A percentile compares a stretch with the other conserved stretches of the same genome.
phyloP scores from a whole-genome alignment of 2,888 invertebrate species.

The Bimastos eiseni region DNA sequence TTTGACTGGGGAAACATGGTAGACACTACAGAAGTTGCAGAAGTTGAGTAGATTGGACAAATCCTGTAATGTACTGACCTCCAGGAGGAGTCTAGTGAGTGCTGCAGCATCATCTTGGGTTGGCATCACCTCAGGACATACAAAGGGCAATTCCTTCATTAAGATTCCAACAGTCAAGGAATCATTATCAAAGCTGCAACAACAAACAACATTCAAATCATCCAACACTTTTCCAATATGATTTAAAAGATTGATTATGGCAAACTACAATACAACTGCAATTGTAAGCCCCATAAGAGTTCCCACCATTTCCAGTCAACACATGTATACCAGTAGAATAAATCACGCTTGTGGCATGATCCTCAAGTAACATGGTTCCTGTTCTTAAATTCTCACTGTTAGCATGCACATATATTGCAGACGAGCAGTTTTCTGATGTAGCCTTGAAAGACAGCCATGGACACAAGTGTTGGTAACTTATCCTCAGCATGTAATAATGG shows the following conservation, averaged over 20 bases:
- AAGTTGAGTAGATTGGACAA: not conserved
- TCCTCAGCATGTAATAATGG: not conserved
- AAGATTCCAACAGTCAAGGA: slow-evolving; percentile 24
- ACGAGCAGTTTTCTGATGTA: not conserved
- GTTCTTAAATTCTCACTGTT: not conserved
- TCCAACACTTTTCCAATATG: not conserved
- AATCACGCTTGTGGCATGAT: not conserved
- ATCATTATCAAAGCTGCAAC: not conserved
- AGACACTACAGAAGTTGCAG: not conserved
- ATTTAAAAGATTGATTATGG: not conserved
- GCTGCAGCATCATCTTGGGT: not conserved
- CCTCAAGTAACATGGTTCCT: not conserved
- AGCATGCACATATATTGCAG: not conserved
- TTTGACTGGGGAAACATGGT: not conserved
- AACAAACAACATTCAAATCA: not conserved
- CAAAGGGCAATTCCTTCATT: slow-evolving; percentile 30
- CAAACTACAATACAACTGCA: not conserved
- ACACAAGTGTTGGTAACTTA: not conserved
- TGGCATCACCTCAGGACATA: slow-evolving; percentile 35
- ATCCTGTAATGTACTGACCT: slow-evolving; percentile 9
- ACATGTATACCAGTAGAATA: not conserved
- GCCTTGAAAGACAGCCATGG: not conserved
- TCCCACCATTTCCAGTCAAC: not conserved
- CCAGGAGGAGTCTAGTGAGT: not conserved
- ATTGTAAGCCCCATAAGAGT: not conserved